A percentile compares a stretch with the other conserved stretches of the same genome.
Conservation (phyloP, 2,113 vertebrate genomes). For the Sitta europaea region DNA sequence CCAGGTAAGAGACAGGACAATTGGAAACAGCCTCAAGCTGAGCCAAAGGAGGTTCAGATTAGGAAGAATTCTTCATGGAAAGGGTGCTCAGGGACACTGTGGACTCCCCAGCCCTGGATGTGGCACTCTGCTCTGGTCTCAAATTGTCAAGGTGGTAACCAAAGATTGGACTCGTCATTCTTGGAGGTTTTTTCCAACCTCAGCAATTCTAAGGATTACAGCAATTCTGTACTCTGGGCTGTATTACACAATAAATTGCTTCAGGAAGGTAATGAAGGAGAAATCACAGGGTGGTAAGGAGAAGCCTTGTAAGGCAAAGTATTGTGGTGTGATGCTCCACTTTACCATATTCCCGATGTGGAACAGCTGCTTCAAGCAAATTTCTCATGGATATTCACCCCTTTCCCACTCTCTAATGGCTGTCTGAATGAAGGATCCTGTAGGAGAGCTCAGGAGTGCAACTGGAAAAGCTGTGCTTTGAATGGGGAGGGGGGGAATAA, state of each 20-base stretch:
- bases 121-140: background rate
- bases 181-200: background rate
- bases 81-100: background rate
- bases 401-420: background rate
- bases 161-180: background rate
- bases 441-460: background rate
- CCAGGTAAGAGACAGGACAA: background rate
- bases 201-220: background rate
- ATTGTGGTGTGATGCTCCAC: accelerated
- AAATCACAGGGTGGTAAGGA: background rate
- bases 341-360: background rate
- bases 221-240: background rate
- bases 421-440: background rate
- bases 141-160: background rate
- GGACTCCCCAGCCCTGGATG: background rate
- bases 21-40: background rate
- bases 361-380: background rate
- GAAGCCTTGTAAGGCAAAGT: background rate
- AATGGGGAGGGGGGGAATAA: accelerated
- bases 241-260: background rate
- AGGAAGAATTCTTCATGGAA: background rate
- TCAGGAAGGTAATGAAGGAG: background rate
- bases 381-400: background rate
- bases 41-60: background rate
- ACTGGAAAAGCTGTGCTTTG: background rate